Base-by-base conservation (phyloP, 1,140 invertebrate species). In the Habropoda laboriosa region DNA sequence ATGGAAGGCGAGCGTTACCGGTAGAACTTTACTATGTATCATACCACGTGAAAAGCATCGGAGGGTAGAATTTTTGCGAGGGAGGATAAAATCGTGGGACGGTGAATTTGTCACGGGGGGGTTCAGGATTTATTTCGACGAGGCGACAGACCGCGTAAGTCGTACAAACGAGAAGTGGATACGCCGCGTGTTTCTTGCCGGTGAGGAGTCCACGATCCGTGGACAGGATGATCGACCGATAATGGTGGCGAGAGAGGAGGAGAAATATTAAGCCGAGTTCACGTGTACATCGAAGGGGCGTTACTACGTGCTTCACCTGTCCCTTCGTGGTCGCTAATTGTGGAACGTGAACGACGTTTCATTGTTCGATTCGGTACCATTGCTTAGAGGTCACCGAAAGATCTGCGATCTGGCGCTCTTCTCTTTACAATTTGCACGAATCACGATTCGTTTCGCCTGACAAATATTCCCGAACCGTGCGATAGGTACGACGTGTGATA, bases 251-350 rank as follows among this genome's bases (percentile, higher is more conserved):
- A 53, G 27, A 60, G 68, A 61, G 51, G 51, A 63, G 38, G 75
- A 76, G 66, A 74, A 63, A 80, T 63, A 81, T 78, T 77, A 76
- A 83, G 63, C 60, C 55, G 32, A 30, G 66, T 77, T 87, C 80
- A 61, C 74, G 77, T 72, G 80, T 81, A 88, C 86, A 87, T 67
- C 84, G 58, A 87, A 88, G 77, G 60, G 86, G 87, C 86, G 87
- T 86, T 74, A 82, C 84, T 61, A 40, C 70, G 66, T 80, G 77
- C 64, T 61, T 88, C 86, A 88, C 85, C 87, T 88, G 87, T 88
- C 86, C 58, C 68, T 70, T n/a, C 45, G 24, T 42, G n/a, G 42
- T 68, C 51, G 83, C 82, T 85, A 87, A 87, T 87, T 82, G 80
- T 72, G 53, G 42, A 76, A 78, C 76, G 32, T 35, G 82, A 74